Conservation (phyloP, 2,888 invertebrate genomes). For the Chloroclysta siterata region DNA sequence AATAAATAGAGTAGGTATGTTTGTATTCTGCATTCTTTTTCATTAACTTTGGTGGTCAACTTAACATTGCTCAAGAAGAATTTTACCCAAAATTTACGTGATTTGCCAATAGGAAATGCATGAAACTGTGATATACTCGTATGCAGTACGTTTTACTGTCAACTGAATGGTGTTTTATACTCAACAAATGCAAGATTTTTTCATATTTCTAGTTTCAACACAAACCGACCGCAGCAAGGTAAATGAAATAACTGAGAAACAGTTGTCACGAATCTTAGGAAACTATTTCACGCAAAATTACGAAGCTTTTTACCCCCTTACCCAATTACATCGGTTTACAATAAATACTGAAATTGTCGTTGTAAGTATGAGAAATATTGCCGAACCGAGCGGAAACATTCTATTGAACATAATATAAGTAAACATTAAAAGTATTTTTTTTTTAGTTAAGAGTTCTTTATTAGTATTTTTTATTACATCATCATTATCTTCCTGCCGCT, state of each 20-base stretch:
- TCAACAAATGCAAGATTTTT: constrained; percentile 23
- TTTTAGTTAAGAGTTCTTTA: too few species aligned
- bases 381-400: neutral
- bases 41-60: neutral
- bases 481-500: too few species aligned
- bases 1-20: constrained; percentile 1
- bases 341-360: neutral
- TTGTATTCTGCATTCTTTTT: neutral
- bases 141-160: constrained; percentile 22
- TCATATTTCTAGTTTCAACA: constrained; percentile 54
- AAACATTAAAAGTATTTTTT: too few species aligned
- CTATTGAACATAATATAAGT: too few species aligned
- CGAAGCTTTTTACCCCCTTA: constrained; percentile 25
- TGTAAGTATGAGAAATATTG: neutral
- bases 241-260: constrained; percentile 65
- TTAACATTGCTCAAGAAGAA: neutral
- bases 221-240: constrained; percentile 49
- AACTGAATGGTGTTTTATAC: constrained; percentile 27
- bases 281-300: constrained; percentile 62
- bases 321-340: neutral
- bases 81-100: too few species aligned
- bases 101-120: too few species aligned
- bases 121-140: too few species aligned
- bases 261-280: constrained; percentile 69
- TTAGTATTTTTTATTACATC: too few species aligned